Conservation (phyloP, 2,888 invertebrate genomes). For the Pelosia muscerda region DNA sequence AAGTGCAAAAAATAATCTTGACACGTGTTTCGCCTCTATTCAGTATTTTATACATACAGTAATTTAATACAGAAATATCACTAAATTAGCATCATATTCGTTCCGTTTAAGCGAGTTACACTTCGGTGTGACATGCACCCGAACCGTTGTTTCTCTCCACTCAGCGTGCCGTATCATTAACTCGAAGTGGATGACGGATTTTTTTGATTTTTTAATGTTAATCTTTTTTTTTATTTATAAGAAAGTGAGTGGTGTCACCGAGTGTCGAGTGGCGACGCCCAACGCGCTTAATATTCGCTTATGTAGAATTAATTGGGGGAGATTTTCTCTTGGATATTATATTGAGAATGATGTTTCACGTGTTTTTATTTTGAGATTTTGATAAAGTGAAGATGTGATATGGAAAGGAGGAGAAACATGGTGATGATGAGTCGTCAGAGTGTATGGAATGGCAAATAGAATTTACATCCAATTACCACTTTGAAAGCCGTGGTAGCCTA, state of each 20-base stretch:
- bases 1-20: too few relatives aligned
- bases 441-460: too few relatives aligned
- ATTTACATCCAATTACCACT: too few relatives aligned
- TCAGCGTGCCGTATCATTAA: constrained; percentile 86
- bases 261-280: constrained; percentile 65
- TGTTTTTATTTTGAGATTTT: too few relatives aligned
- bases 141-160: constrained; percentile 84
- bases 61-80: background rate
- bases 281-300: constrained; percentile 68
- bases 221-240: constrained; percentile 81
- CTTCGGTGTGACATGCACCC: constrained; percentile 67
- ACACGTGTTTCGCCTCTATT: too few relatives aligned
- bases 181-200: constrained; percentile 82
- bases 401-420: too few relatives aligned
- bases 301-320: constrained; percentile 68
- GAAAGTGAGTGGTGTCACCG: constrained; percentile 76
- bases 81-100: constrained; percentile 7
- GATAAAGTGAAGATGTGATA: background rate
- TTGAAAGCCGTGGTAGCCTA: too few relatives aligned
- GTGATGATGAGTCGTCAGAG: too few relatives aligned
- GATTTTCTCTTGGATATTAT: constrained; percentile 20
- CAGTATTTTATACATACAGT: too few relatives aligned
- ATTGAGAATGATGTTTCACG: constrained; percentile 9
- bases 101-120: constrained; percentile 50
- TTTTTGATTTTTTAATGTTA: constrained; percentile 83